Conservation (phyloP, 2,888 invertebrate genomes). For the Drosophila recens region DNA sequence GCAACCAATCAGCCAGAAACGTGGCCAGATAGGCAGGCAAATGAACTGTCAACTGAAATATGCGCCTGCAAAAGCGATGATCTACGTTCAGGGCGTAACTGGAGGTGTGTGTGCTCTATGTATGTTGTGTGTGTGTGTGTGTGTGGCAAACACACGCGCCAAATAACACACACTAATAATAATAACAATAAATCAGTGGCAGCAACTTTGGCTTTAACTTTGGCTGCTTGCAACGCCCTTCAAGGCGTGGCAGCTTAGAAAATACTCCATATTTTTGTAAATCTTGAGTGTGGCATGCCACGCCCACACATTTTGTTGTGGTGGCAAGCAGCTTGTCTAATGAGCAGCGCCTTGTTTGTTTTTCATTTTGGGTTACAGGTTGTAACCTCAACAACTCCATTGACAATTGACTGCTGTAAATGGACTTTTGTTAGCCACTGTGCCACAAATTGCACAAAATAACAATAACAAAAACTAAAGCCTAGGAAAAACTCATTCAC, state of each 20-base stretch:
- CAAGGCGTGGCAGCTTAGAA: conserved; percentile 57
- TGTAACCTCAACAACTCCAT: conserved; percentile 16
- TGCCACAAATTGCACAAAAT: conserved; percentile 60
- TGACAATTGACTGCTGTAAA: conserved; percentile 16
- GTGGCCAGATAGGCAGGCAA: conserved; percentile 48
- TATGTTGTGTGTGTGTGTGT: conserved; percentile 32
- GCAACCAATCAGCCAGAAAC: conserved; percentile 47
- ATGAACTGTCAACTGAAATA: conserved; percentile 77
- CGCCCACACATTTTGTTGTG: conserved; percentile 71
- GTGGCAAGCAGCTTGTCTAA: conserved; percentile 14
- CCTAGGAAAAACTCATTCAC: conserved; percentile 67
- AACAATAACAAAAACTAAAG: conserved; percentile 9
- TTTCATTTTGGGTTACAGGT: conserved; percentile 16
- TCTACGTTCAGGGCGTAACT: conserved; percentile 65
- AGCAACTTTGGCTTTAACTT: neutral
- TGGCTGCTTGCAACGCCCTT: conserved; percentile 14
- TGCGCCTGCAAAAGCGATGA: conserved; percentile 53
- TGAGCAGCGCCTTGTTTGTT: conserved; percentile 42
- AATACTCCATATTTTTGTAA: conserved; percentile 52
- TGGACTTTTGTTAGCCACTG: conserved; percentile 44
- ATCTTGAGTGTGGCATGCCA: conserved; percentile 51
- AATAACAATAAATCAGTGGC: conserved; percentile 59
- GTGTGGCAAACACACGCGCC: conserved; percentile 58
- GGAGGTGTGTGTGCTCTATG: conserved; percentile 43
- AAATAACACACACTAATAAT: conserved; percentile 66